These are phyloP conservation scores for Atractosteus spatula DNA, from an alignment of 2,113 vertebrate genomes.

Conservation along the genomic window DNA sequence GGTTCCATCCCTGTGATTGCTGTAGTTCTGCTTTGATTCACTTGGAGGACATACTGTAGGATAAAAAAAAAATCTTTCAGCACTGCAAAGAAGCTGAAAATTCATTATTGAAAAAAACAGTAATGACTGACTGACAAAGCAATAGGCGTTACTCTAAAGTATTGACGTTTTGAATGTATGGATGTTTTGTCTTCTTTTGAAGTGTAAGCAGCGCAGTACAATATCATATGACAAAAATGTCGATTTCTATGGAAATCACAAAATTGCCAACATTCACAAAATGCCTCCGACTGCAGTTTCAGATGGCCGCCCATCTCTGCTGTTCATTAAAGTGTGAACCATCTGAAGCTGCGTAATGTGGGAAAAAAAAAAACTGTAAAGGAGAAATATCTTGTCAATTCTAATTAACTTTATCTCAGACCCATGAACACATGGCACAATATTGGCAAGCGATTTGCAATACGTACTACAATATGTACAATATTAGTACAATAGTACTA, in stretches of 20 bases:
- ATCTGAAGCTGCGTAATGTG: constrained; percentile 1
- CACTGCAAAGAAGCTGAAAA: no score
- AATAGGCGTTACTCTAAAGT: no score
- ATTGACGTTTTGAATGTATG: no score
- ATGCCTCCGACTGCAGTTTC: background rate
- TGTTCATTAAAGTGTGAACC: constrained; percentile 9
- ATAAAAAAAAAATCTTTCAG: no score
- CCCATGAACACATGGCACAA: background rate
- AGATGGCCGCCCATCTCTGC: background rate
- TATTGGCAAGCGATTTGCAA: background rate
- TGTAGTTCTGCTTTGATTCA: no score
- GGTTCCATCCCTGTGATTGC: no score
- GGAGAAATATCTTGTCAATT: constrained; percentile 3
- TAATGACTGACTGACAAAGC: no score
- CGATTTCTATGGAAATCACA: background rate
- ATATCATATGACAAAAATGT: background rate
- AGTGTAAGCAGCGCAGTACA: no score
- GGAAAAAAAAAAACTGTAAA: constrained; percentile 19
- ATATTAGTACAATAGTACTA: background rate
- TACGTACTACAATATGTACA: background rate
- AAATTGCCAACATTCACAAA: background rate
- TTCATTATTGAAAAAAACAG: no score
- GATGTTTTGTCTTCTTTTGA: no score
- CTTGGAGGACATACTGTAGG: no score
- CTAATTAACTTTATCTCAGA: constrained; percentile 5